These are phyloP conservation scores for Hemistola chrysoprasaria DNA, from an alignment of 2,888 invertebrate species.

Conservation along the genomic window DNA sequence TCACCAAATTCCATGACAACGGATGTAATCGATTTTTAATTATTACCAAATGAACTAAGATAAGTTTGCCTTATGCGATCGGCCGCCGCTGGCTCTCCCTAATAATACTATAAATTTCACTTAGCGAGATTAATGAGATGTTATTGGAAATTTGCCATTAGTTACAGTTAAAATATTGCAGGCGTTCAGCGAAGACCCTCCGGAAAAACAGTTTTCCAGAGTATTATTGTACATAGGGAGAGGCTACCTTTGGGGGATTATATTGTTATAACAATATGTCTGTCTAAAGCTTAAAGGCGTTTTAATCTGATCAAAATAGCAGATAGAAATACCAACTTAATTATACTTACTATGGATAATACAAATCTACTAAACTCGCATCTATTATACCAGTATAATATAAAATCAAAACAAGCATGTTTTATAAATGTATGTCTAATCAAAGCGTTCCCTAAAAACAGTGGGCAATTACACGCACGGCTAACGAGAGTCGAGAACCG, in stretches of 20 bases:
- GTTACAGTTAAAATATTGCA: conserved; percentile 45
- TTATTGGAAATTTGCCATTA: conserved; percentile 74
- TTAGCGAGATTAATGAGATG: conserved; percentile 76
- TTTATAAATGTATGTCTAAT: conserved; percentile 44
- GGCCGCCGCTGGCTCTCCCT: conserved; percentile 60
- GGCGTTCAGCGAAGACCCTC: conserved; percentile 24
- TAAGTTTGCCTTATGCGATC: conserved; percentile 58
- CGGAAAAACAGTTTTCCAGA: conserved; percentile 28
- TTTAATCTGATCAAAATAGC: no score
- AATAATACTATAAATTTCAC: conserved; percentile 80
- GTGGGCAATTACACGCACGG: conserved; percentile 66
- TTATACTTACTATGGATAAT: no score
- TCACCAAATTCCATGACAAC: no score
- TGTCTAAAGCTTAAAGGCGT: no score
- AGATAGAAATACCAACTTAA: no score
- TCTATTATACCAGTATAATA: conserved; percentile 3
- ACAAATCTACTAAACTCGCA: no score
- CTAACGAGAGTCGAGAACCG: conserved; percentile 49
- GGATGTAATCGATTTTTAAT: conserved; percentile 21
- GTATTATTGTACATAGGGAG: conserved; percentile 17
- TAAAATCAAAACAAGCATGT: conserved; percentile 18
- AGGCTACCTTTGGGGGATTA: no score
- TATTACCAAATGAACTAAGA: conserved; percentile 40
- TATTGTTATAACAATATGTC: no score
- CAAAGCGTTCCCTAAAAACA: conserved; percentile 58